Conservation (phyloP, 2,888 invertebrate species). For the Nemotelus pantherinus region DNA sequence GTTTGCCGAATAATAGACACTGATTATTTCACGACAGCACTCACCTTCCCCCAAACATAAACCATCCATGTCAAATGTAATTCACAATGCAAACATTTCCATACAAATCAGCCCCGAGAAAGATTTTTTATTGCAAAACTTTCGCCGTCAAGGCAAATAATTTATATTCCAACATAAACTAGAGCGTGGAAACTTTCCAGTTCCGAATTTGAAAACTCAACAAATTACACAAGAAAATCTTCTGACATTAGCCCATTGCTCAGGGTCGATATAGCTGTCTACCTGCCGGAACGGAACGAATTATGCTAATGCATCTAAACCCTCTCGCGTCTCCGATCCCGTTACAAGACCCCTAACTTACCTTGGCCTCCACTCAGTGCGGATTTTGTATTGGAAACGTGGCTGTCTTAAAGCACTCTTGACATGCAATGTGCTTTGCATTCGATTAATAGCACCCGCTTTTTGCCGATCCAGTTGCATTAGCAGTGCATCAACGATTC, state of each 20-base stretch:
- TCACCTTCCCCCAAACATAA: no score
- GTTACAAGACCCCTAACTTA: neutral
- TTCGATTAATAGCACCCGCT: conserved; percentile 4
- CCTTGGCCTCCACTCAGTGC: neutral
- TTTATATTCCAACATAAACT: no score
- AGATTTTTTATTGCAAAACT: no score
- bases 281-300: neutral
- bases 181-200: no score
- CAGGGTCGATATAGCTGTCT: neutral
- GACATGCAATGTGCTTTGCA: conserved; percentile 28
- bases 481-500: neutral
- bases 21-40: no score
- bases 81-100: no score
- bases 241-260: neutral
- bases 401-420: neutral
- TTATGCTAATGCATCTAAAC: conserved; percentile 1
- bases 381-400: conserved; percentile 2
- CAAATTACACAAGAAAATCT: neutral
- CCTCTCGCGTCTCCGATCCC: neutral
- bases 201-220: no score
- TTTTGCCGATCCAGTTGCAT: neutral
- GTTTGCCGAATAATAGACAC: no score
- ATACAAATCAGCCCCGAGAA: no score
- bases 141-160: no score
- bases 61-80: no score